Evolutionary conservation across 2,888 invertebrate genomes (phyloP).

Genomic region (Agrochola macilenta): DNA sequence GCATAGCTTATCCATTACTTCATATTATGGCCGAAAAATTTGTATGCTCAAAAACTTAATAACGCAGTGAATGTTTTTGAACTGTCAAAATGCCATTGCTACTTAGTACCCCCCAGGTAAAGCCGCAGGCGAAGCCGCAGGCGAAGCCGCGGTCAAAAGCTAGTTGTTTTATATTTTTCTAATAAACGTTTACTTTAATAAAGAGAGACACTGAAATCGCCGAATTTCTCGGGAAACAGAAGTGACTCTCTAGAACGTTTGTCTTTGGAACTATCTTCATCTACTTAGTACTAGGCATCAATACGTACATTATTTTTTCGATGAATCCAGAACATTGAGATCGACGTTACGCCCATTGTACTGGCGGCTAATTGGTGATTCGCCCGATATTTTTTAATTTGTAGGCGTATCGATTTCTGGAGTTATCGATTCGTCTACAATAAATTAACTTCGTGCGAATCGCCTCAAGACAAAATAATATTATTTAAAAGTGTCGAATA

Average conservation of each 20-base stretch:
- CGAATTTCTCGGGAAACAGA: background rate
- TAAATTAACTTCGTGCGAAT: too few relatives aligned
- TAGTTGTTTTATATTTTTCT: background rate
- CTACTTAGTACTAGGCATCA: background rate
- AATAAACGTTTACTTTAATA: background rate
- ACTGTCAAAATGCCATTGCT: too few relatives aligned
- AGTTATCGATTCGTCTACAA: too few relatives aligned
- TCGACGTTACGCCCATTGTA: background rate
- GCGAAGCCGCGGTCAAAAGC: background rate
- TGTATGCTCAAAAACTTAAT: too few relatives aligned
- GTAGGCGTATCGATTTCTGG: too few relatives aligned
- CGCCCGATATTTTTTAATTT: too few relatives aligned
- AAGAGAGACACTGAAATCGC: background rate
- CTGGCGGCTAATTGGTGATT: background rate
- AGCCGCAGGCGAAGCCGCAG: background rate
- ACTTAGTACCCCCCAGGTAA: too few relatives aligned
- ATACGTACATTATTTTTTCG: constrained; percentile 7
- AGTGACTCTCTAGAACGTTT: background rate
- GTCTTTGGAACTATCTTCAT: background rate
- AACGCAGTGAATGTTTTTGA: too few relatives aligned
- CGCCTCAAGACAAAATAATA: too few relatives aligned
- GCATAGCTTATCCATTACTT: too few relatives aligned
- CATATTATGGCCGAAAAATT: too few relatives aligned
- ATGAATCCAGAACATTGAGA: constrained; percentile 15
- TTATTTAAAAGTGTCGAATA: too few relatives aligned